Evolutionary conservation across 2,888 invertebrate genomes (phyloP), one percentile per base, ranked within the genome.

Genomic region (Pardosa pseudoannulata): DNA sequence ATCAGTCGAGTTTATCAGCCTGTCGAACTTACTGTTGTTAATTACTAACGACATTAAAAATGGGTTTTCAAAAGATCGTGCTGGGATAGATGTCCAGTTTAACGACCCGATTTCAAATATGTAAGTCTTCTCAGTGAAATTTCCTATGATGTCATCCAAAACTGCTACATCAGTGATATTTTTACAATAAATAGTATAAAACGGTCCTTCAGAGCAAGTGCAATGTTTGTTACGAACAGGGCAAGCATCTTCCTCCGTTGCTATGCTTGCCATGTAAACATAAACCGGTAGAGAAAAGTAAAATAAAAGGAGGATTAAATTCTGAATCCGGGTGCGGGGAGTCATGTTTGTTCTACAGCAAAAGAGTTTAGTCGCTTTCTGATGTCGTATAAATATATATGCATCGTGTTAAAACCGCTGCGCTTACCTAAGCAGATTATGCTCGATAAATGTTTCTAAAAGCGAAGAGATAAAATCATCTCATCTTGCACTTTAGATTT

Each of bases 331-430:
- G 3, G 3, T 28, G 19, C n/a, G 46, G 1, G 67, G 13, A 32
- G 56, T 31, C 83, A 83, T 83, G 39, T 82, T 64, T 83, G 39
- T 82, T 64, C 36, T 16, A 31, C 28, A 65, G 28, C 64, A 78
- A 83, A 83, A 78, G 68, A 72, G 39, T 39, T 50, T 39, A 28
- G 46, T 67, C 62, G 41, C 9, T 27, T 46, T 64, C 71, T 46
- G 28, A 74, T 62, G 16, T 23, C 23, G 1, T 36, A 46, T 64
- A 74, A n/a, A n/a, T 83, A 78, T 83, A 73, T 83, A 65, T 67
- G 28, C 73, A 71, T 23, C 19, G 23, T 23, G 1, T 23, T 2
- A 2, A 23, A 23, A 56, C n/a, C 1, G 23, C 23, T 23, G 56
- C 56, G 56, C 56, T 56, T 23, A 11, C 5, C 56, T n/a, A 19